Conservation (phyloP, 2,888 invertebrate species). For the Agriopis leucophaearia region DNA sequence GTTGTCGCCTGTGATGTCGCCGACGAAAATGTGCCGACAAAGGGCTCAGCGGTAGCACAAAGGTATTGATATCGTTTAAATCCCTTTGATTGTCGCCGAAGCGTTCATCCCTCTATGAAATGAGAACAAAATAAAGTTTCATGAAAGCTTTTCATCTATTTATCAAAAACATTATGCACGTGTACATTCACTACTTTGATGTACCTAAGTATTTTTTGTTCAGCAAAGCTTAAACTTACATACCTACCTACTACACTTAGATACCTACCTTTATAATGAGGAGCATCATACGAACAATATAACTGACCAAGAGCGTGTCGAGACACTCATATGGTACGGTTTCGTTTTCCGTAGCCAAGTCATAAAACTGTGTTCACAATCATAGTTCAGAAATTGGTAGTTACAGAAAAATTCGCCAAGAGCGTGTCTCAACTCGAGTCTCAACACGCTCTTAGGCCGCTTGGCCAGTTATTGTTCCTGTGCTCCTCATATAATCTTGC, state of each 20-base stretch:
- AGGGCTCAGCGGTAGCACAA: slow-evolving; percentile 78
- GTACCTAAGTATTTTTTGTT: neutral
- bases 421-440: no score
- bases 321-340: no score
- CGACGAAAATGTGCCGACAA: slow-evolving; percentile 74
- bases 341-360: no score
- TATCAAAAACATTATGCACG: slow-evolving; percentile 15
- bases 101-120: slow-evolving; percentile 64
- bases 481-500: slow-evolving; percentile 3
- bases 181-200: slow-evolving; percentile 4
- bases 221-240: slow-evolving; percentile 12
- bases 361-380: no score
- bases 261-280: no score
- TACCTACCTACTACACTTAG: no score
- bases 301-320: no score
- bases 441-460: no score
- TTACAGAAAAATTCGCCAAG: no score
- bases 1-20: slow-evolving; percentile 70
- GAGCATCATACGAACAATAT: no score
- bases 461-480: no score
- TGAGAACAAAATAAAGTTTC: slow-evolving; percentile 38
- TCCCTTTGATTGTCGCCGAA: slow-evolving; percentile 76
- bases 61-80: slow-evolving; percentile 83
- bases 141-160: slow-evolving; percentile 35
- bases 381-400: no score